Percentiles rank a stretch among this genome's conserved stretches.
Conservation (phyloP, 1,140 invertebrate species). For the Gonatopus flavifemur region DNA sequence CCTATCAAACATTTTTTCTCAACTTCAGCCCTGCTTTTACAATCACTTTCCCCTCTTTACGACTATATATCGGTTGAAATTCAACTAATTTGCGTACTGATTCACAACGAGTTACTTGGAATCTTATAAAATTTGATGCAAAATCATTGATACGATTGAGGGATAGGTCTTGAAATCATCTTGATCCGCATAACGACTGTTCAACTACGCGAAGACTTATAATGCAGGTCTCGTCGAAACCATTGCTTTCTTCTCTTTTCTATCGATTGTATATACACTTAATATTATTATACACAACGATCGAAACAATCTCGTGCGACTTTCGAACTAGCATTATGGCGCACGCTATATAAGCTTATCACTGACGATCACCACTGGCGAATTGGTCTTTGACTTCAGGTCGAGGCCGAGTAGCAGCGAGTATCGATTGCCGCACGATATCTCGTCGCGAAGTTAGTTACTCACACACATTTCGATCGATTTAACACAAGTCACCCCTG, state of each 20-base stretch:
- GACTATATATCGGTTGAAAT: conserved; percentile 35
- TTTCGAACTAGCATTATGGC: too few relatives aligned
- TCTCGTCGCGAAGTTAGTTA: conserved; percentile 19
- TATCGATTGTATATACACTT: too few relatives aligned
- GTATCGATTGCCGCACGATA: conserved; percentile 32
- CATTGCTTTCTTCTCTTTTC: too few relatives aligned
- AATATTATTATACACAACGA: too few relatives aligned
- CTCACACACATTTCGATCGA: conserved; percentile 3
- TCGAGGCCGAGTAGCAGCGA: conserved; percentile 15
- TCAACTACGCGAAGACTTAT: too few relatives aligned
- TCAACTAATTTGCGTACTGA: conserved; percentile 36
- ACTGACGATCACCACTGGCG: conserved; percentile 3
- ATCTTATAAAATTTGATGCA: too few relatives aligned
- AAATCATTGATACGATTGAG: too few relatives aligned
- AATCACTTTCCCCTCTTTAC: conserved; percentile 12
- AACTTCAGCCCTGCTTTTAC: conserved; percentile 17
- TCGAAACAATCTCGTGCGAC: too few relatives aligned
- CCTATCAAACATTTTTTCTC: conserved; percentile 8
- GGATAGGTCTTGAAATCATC: too few relatives aligned
- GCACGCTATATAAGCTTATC: conserved; percentile 2
- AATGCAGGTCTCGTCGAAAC: too few relatives aligned
- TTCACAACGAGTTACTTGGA: too few relatives aligned
- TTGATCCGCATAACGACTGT: too few relatives aligned
- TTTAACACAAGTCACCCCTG: conserved; percentile 12
- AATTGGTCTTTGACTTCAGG: conserved; percentile 22